These are phyloP conservation scores for Xestobium rufovillosum DNA, from an alignment of 2,888 invertebrate genomes.

Conservation along the genomic window DNA sequence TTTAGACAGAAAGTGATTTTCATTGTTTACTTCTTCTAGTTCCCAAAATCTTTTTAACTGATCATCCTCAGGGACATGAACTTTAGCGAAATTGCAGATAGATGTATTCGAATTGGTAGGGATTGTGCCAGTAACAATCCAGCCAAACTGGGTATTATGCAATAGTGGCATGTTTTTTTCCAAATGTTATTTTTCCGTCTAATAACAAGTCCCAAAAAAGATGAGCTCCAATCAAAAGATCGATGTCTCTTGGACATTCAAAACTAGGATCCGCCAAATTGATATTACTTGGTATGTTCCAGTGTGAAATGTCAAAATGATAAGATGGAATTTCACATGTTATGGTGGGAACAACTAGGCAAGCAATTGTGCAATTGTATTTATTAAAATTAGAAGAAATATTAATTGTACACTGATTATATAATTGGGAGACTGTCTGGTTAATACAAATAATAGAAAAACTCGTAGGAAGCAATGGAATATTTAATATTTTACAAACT, in stretches of 20 bases:
- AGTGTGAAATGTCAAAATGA: too few species aligned
- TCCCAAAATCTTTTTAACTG: constrained; percentile 1
- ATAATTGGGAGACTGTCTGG: constrained; percentile 1
- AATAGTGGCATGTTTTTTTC: too few species aligned
- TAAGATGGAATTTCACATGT: background rate
- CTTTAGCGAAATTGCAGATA: constrained; percentile 3
- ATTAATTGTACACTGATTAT: too few species aligned
- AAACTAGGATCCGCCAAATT: too few species aligned
- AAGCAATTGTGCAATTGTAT: too few species aligned
- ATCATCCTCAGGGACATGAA: constrained; percentile 1
- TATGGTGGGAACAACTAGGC: constrained; percentile 1
- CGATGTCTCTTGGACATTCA: too few species aligned
- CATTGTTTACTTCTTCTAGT: constrained; percentile 3
- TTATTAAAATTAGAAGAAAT: too few species aligned
- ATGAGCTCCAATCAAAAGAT: background rate
- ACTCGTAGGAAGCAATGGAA: too few species aligned
- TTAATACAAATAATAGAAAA: background rate
- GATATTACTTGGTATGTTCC: too few species aligned
- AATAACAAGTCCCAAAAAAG: too few species aligned
- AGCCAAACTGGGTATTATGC: constrained; percentile 4
- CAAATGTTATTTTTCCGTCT: too few species aligned
- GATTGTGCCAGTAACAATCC: background rate
- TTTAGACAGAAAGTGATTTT: background rate
- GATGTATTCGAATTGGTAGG: constrained; percentile 1
- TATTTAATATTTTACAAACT: too few species aligned